Percentiles rank a stretch among this genome's conserved stretches.
phyloP scores from a whole-genome alignment of 2,797 vertebrate species.

The Philypnodon macrostomus region DNA sequence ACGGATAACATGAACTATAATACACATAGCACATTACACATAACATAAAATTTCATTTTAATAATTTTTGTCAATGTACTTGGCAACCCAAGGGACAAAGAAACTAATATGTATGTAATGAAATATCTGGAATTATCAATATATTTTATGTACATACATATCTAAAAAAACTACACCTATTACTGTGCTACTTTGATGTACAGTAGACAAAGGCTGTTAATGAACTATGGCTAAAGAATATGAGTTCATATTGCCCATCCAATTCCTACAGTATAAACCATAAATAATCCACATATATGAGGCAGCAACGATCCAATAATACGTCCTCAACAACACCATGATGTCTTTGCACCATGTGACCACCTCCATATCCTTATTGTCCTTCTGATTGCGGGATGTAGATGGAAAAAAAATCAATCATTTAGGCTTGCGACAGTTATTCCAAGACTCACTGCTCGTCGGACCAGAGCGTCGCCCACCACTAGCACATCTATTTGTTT shows the following conservation, averaged over 20 bases:
- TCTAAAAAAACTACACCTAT: no score
- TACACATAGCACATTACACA: no score
- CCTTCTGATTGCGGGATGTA: conserved; percentile 50
- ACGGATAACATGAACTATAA: no score
- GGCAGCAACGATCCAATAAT: neutral
- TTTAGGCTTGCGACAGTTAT: conserved; percentile 45
- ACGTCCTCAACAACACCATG: neutral
- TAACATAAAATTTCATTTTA: no score
- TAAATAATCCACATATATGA: neutral
- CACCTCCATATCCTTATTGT: conserved; percentile 29
- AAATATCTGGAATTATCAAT: no score
- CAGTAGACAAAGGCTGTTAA: no score
- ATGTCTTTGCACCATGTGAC: conserved; percentile 7
- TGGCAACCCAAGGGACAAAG: no score
- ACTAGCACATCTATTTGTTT: conserved; percentile 75
- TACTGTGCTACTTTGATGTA: no score
- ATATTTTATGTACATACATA: no score
- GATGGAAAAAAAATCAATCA: conserved; percentile 44
- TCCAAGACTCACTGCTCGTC: conserved; percentile 53
- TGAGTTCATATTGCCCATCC: neutral
- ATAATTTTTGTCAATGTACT: no score
- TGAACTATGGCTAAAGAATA: neutral
- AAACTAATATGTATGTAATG: no score
- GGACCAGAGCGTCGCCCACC: conserved; percentile 51
- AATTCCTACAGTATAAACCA: neutral